These are phyloP conservation scores for Piezodorus guildinii DNA, from an alignment of 1,140 invertebrate species.

Conservation along the genomic window DNA sequence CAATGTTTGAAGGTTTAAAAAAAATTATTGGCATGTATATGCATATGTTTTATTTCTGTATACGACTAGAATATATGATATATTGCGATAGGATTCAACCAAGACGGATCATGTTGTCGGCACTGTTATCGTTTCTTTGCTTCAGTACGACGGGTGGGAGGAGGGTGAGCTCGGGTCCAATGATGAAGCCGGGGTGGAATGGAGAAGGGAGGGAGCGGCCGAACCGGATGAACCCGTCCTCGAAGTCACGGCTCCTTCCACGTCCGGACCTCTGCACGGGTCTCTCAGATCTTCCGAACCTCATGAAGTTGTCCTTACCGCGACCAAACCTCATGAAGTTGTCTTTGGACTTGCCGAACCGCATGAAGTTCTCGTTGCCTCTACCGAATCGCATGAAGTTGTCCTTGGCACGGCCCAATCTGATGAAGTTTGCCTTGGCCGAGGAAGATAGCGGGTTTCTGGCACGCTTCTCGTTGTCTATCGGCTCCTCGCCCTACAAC, in stretches of 20 bases:
- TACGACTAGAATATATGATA: too few relatives aligned
- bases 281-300: slow-evolving; percentile 29
- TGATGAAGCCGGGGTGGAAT: slow-evolving; percentile 18
- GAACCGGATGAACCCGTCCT: slow-evolving; percentile 17
- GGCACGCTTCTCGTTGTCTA: too few relatives aligned
- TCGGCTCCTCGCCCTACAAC: too few relatives aligned
- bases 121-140: background rate
- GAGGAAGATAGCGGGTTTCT: too few relatives aligned
- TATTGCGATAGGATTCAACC: background rate
- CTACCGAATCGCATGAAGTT: slow-evolving; percentile 33
- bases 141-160: slow-evolving; percentile 8
- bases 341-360: slow-evolving; percentile 20
- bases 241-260: background rate
- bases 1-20: background rate
- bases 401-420: slow-evolving; percentile 28
- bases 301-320: slow-evolving; percentile 30
- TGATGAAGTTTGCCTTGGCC: slow-evolving; percentile 23
- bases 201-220: slow-evolving; percentile 2
- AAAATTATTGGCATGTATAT: background rate
- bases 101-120: slow-evolving; percentile 2
- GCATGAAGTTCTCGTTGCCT: slow-evolving; percentile 24
- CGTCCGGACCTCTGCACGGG: background rate
- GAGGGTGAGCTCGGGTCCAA: slow-evolving; percentile 21
- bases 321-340: slow-evolving; percentile 28
- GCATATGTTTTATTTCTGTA: too few relatives aligned